Evolutionary conservation across 2,113 vertebrate genomes (phyloP).

Genomic region (Puma concolor): DNA sequence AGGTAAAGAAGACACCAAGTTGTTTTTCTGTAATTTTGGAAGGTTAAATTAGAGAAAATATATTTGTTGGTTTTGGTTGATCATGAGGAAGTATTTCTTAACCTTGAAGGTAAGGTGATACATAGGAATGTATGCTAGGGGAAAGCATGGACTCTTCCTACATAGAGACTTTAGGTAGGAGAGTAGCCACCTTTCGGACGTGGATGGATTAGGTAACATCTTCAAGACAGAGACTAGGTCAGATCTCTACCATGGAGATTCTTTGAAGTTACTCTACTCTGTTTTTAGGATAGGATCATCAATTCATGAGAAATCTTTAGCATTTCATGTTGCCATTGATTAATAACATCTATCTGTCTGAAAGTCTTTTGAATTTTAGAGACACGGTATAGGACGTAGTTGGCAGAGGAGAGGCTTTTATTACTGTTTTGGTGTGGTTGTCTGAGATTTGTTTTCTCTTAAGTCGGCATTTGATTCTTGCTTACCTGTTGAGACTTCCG

Average conservation of each 20-base stretch:
- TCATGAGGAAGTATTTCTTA: conserved; percentile 30
- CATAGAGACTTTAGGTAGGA: neutral
- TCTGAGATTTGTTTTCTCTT: conserved; percentile 58
- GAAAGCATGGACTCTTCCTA: neutral
- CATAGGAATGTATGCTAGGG: neutral
- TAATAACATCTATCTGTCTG: conserved; percentile 19
- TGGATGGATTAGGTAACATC: neutral
- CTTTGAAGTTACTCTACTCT: conserved; percentile 18
- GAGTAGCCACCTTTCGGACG: neutral
- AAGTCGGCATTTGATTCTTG: conserved; percentile 64
- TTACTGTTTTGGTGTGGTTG: conserved; percentile 42
- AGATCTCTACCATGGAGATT: neutral
- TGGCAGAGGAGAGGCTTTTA: conserved; percentile 54
- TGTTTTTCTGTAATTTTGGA: conserved; percentile 38
- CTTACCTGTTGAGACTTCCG: conserved; percentile 46
- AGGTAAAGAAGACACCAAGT: neutral
- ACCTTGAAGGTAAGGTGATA: neutral
- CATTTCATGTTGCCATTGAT: conserved; percentile 41
- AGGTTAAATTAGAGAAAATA: neutral
- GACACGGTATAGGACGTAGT: conserved; percentile 26
- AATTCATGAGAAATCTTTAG: conserved; percentile 5
- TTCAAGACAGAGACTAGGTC: neutral
- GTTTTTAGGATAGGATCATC: conserved; percentile 16
- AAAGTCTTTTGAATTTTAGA: conserved; percentile 58
- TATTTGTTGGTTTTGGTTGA: conserved; percentile 38